Evolutionary conservation across 2,888 invertebrate species (phyloP).

Genomic region (Tortricodes alternella): DNA sequence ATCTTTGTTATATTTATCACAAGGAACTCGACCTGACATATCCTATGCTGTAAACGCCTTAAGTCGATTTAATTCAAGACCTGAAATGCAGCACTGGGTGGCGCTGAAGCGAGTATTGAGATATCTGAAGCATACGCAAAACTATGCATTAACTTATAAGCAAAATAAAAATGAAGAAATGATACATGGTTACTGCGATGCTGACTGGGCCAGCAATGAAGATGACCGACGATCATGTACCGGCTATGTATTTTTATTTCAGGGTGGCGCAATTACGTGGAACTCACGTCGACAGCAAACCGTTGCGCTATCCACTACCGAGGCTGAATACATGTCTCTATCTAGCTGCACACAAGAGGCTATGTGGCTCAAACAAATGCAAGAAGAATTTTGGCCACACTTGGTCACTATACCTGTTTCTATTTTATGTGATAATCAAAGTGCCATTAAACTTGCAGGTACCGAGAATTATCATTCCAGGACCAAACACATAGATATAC

Average conservation of each 20-base stretch:
- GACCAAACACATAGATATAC: neutral
- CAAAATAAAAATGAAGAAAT: constrained; percentile 1
- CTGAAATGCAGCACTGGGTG: constrained; percentile 8
- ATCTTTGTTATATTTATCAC: constrained; percentile 14
- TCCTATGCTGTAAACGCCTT: constrained; percentile 15
- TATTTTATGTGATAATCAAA: neutral
- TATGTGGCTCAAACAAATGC: constrained; percentile 30
- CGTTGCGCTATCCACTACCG: constrained; percentile 38
- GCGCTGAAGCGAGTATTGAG: constrained; percentile 10
- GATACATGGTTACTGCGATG: constrained; percentile 27
- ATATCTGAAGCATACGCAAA: neutral
- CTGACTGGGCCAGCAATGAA: constrained; percentile 29
- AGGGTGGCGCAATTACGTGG: constrained; percentile 35
- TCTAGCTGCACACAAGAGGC: constrained; percentile 34
- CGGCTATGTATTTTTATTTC: constrained; percentile 31
- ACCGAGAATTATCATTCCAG: neutral
- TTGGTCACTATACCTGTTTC: neutral
- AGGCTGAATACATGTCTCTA: constrained; percentile 42
- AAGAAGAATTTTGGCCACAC: neutral
- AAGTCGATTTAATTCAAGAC: constrained; percentile 12
- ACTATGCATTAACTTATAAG: neutral
- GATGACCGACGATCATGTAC: constrained; percentile 32
- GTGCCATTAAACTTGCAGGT: neutral
- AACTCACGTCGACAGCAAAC: constrained; percentile 34
- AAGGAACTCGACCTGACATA: constrained; percentile 23